Conservation (phyloP, 35 echinoderm and acorn worm species). For the Strongylocentrotus purpuratus region DNA sequence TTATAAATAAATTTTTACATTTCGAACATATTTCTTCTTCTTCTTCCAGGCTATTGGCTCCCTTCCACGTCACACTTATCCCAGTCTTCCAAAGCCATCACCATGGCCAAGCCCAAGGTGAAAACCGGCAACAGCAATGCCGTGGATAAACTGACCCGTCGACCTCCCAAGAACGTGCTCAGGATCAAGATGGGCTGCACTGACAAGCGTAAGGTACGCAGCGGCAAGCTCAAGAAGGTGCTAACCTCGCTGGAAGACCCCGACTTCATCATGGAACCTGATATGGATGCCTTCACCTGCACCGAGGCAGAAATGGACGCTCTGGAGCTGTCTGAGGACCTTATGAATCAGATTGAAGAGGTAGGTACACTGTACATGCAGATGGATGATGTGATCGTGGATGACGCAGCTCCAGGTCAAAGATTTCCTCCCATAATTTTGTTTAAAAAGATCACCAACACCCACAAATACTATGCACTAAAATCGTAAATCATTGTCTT, state of each 20-base stretch:
- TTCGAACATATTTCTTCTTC: not conserved
- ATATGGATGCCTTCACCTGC: not conserved
- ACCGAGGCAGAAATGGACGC: not conserved
- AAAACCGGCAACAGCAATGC: not conserved
- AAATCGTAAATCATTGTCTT: not conserved
- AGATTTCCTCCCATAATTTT: not conserved
- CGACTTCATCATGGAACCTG: not conserved
- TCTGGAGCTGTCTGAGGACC: constrained; percentile 1
- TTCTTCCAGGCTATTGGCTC: not conserved
- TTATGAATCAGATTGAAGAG: constrained; percentile 36
- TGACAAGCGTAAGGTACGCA: constrained; percentile 15
- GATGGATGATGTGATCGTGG: not conserved
- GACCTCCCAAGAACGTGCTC: constrained; percentile 21
- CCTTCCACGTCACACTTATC: not conserved
- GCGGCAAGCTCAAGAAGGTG: constrained; percentile 29
- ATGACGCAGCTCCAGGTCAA: not conserved
- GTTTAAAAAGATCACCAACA: not conserved
- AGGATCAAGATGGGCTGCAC: constrained; percentile 43
- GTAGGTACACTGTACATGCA: too few relatives aligned
- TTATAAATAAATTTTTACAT: too few relatives aligned
- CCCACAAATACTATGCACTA: not conserved
- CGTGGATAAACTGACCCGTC: not conserved
- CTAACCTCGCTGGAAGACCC: not conserved
- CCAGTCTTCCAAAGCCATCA: not conserved
- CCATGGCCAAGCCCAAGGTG: constrained; percentile 31